Conservation (phyloP, 2,888 invertebrate species). For the Lepidochitona cinerea region DNA sequence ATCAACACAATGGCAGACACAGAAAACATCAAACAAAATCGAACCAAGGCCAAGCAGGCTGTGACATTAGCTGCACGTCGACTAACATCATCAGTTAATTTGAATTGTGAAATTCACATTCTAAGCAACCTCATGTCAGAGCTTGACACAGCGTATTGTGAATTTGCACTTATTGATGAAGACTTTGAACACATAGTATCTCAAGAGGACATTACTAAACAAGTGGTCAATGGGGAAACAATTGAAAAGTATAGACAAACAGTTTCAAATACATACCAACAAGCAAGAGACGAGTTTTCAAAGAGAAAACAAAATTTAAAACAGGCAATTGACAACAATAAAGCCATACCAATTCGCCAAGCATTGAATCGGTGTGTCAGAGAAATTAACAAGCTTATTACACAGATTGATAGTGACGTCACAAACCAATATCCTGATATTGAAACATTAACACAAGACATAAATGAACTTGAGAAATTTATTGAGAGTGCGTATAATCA, state of each 20-base stretch:
- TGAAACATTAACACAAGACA: background rate
- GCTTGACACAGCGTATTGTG: background rate
- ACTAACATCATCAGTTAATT: background rate
- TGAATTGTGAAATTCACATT: background rate
- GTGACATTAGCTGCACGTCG: background rate
- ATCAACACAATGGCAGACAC: background rate
- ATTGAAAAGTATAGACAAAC: no score
- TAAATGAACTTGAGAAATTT: background rate
- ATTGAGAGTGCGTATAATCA: background rate
- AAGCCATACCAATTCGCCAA: background rate
- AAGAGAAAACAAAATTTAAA: no score
- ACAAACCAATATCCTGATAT: no score
- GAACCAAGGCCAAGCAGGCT: background rate
- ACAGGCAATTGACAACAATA: background rate
- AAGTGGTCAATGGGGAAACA: no score
- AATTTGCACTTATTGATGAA: background rate
- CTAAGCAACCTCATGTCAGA: background rate
- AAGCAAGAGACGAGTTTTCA: no score
- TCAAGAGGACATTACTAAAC: background rate
- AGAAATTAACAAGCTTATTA: background rate
- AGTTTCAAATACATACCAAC: no score
- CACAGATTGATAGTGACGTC: no score
- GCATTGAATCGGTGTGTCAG: background rate
- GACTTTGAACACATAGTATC: background rate
- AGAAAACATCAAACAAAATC: background rate